Evolutionary conservation across 2,797 vertebrate species (phyloP).

Genomic region (Remorina albescens): DNA sequence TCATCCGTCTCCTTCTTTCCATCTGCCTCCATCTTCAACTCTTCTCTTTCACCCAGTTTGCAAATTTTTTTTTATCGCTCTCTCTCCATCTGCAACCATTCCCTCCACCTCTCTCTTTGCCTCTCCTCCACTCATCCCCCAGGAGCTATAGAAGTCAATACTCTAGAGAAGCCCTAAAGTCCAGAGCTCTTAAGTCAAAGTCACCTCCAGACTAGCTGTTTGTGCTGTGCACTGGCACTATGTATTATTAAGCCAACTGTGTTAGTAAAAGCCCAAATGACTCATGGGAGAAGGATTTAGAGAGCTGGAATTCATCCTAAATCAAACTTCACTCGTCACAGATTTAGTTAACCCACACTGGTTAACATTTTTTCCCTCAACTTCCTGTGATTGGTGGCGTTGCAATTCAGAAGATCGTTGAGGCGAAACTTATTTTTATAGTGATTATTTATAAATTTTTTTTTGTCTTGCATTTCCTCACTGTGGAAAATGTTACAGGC

Average conservation of each 20-base stretch:
- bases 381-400: slow-evolving; percentile 22
- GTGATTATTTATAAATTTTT: no score
- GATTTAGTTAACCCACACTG: slow-evolving; percentile 17
- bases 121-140: slow-evolving; percentile 27
- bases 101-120: not conserved
- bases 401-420: slow-evolving; percentile 25
- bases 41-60: slow-evolving; percentile 29
- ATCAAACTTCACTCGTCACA: slow-evolving; percentile 54
- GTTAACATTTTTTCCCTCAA: slow-evolving; percentile 22
- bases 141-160: slow-evolving; percentile 54
- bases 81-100: slow-evolving; percentile 15
- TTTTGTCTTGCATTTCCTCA: not conserved
- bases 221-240: slow-evolving; percentile 33
- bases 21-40: slow-evolving; percentile 15
- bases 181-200: slow-evolving; percentile 67
- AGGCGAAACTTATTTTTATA: slow-evolving; percentile 19
- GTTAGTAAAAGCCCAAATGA: slow-evolving; percentile 60
- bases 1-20: slow-evolving; percentile 22
- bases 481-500: not conserved
- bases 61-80: slow-evolving; percentile 19
- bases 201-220: slow-evolving; percentile 68
- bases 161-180: slow-evolving; percentile 31
- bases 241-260: slow-evolving; percentile 69
- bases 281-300: slow-evolving; percentile 58
- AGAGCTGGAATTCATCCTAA: slow-evolving; percentile 59